Base-by-base conservation (phyloP, 2,888 invertebrate species). In the Drosophila picticornis region DNA sequence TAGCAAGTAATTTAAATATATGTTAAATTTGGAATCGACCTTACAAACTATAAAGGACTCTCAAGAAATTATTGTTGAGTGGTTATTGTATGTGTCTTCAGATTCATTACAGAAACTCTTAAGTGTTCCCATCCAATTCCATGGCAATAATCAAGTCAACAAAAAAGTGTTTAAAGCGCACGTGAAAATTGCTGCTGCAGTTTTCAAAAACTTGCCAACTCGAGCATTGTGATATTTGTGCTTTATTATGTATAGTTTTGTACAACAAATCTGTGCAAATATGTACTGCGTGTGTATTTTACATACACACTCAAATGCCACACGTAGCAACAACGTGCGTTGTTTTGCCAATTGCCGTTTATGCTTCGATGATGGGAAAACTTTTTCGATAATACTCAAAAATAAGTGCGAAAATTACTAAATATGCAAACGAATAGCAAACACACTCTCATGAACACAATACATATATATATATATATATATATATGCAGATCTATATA, bases 351-450 rank as follows among this genome's bases (percentile, higher is more conserved):
- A 84, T 84, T 85, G 86, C 83, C 78, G 46, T 68, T 74, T 62
- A 59, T 63, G 80, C 67, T 80, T 79, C 87, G 83, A 78, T 88
- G 90, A 92, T 91, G 88, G 88, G 81, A 86, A 91, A 91, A 91
- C 89, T 91, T 91, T 91, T 85, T 90, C 91, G 92, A 91, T 91
- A 91, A 91, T 90, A 92, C 91, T 91, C 90, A 85, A 90, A 90
- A 90, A 83, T 82, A 90, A 90, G 84, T 90, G 87, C 85, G 85
- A 88, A 88, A 80, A 72, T 85, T 76, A 74, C 76, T 55, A 77
- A 81, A 86, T 83, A 88, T 86, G 86, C 77, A 75, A 72, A 72
- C 68, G 60, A 60, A 62, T 73, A 58, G 29, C 60, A 31, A 19
- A 59, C 57, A 64, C 36, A 59, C 63, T 70, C 48, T 60, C 36